Percentiles rank a stretch among this genome's conserved stretches.
Conservation (phyloP, 2,888 invertebrate genomes). For the Drosophila pegasa region DNA sequence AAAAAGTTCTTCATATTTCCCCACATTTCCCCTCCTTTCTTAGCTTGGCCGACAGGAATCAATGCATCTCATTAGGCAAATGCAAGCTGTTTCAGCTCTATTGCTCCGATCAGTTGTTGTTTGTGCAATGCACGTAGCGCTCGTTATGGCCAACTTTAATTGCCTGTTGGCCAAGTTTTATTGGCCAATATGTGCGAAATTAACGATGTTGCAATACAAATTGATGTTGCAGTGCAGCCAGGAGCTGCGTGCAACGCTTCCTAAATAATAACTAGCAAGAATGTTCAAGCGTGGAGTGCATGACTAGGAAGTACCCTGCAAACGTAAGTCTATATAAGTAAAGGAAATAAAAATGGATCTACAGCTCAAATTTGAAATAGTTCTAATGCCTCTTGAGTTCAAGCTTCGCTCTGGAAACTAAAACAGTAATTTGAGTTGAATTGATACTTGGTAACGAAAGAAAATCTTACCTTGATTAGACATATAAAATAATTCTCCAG, state of each 20-base stretch:
- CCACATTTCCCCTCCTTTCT: neutral
- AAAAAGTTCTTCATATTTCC: neutral
- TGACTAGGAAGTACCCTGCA: neutral
- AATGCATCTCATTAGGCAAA: conserved; percentile 55
- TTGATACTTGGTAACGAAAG: too few relatives aligned
- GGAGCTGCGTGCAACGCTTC: conserved; percentile 14
- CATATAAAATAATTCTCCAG: too few relatives aligned
- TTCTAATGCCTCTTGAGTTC: too few relatives aligned
- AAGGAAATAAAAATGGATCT: too few relatives aligned
- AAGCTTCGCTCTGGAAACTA: too few relatives aligned
- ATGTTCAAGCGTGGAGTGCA: neutral
- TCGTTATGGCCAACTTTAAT: conserved; percentile 51
- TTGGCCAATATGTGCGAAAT: conserved; percentile 56
- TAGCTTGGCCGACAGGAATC: neutral
- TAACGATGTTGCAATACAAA: conserved; percentile 55
- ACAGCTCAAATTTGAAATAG: too few relatives aligned
- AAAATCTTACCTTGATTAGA: too few relatives aligned
- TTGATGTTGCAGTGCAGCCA: conserved; percentile 47
- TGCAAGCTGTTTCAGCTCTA: neutral
- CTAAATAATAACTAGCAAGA: neutral
- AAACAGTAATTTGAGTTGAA: too few relatives aligned
- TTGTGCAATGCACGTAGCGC: conserved; percentile 61
- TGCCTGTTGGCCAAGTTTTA: conserved; percentile 55
- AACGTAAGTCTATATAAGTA: too few relatives aligned
- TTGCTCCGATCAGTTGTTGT: conserved; percentile 30